These are phyloP conservation scores for Poecilus cupreus DNA, from an alignment of 2,888 invertebrate genomes.

Conservation along the genomic window DNA sequence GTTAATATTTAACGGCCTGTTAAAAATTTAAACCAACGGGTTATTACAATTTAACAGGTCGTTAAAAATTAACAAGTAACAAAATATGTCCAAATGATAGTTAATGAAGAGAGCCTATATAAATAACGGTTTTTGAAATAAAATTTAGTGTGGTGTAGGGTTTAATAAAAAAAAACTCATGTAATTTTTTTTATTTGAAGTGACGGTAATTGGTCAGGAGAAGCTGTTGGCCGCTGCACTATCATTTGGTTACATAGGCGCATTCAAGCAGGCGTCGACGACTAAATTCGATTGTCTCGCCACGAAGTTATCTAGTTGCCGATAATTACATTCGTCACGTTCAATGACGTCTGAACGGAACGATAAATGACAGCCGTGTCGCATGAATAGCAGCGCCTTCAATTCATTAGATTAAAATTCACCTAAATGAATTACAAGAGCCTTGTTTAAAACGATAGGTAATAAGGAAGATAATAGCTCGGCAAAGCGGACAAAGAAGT, in stretches of 20 bases:
- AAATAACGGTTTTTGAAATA: too few species aligned
- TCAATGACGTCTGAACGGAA: constrained; percentile 20
- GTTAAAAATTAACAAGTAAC: too few species aligned
- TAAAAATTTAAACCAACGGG: too few species aligned
- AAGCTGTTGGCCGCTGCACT: not conserved
- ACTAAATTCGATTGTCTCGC: constrained; percentile 41
- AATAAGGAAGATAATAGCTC: not conserved
- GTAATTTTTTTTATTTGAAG: too few species aligned
- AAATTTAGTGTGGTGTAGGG: too few species aligned
- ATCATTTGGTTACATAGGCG: not conserved
- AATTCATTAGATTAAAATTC: not conserved
- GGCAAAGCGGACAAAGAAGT: too few species aligned
- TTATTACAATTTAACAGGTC: too few species aligned
- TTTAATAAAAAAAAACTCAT: too few species aligned
- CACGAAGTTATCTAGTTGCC: constrained; percentile 26
- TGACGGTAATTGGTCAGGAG: too few species aligned
- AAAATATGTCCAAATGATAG: too few species aligned
- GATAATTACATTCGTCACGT: constrained; percentile 44
- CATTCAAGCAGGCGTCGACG: constrained; percentile 17
- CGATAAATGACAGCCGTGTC: not conserved
- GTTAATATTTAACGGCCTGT: too few species aligned
- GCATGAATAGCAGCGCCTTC: not conserved
- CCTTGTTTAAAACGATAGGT: not conserved
- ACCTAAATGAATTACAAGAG: not conserved
- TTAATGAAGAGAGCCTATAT: too few species aligned